A percentile compares a stretch with the other conserved stretches of the same genome.
Conservation (phyloP, 2,113 vertebrate species). For the Xiphophorus maculatus region DNA sequence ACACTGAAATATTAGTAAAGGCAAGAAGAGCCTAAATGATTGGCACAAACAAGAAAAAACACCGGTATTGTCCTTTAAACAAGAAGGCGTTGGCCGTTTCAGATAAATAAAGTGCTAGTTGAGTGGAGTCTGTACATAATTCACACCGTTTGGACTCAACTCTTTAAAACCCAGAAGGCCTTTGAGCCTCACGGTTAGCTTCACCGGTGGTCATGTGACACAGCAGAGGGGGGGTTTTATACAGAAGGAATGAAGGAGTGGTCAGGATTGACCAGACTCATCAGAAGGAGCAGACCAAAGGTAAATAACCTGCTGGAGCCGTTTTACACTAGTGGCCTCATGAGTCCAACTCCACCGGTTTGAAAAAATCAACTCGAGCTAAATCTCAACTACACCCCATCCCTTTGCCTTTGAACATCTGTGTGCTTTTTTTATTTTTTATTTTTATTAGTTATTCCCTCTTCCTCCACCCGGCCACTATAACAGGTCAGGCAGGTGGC, state of each 20-base stretch:
- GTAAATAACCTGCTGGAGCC: neutral
- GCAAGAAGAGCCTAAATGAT: conserved; percentile 19
- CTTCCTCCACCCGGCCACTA: conserved; percentile 61
- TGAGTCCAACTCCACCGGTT: conserved; percentile 3
- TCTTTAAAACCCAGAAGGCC: neutral
- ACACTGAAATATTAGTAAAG: conserved; percentile 8
- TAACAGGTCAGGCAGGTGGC: conserved; percentile 93
- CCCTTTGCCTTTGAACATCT: neutral
- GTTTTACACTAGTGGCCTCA: conserved; percentile 8
- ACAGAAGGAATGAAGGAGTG: conserved; percentile 7
- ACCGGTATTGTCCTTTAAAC: conserved; percentile 15
- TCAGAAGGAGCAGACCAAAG: conserved; percentile 5
- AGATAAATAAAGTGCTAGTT: conserved; percentile 53
- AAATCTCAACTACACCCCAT: neutral
- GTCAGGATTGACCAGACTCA: conserved; percentile 11
- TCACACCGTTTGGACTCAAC: neutral
- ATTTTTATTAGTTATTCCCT: too few relatives aligned
- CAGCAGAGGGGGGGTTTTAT: conserved; percentile 20
- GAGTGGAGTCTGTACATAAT: conserved; percentile 1
- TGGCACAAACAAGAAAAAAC: conserved; percentile 33
- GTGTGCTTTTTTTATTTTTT: neutral
- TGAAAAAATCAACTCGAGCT: conserved; percentile 7
- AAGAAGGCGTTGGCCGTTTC: conserved; percentile 30
- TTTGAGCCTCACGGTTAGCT: neutral
- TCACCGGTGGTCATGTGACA: conserved; percentile 14